Percentiles rank a stretch among this genome's conserved stretches.
These are phyloP conservation scores for Osmoderma eremita DNA, from an alignment of 2,888 invertebrate genomes.

Conservation along the genomic window DNA sequence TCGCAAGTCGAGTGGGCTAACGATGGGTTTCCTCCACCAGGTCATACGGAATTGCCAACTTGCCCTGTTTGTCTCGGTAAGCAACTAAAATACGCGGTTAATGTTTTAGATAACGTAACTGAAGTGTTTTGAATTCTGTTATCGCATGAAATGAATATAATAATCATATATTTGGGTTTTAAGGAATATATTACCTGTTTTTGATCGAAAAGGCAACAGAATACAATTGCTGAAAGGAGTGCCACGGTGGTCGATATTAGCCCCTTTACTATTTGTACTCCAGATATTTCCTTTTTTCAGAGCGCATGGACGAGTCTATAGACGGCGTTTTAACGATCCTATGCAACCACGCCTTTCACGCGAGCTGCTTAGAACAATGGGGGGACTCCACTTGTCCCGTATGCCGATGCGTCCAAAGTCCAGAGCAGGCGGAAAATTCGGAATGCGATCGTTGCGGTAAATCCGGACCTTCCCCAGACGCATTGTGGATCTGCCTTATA, in stretches of 20 bases:
- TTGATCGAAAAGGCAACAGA: too few species aligned
- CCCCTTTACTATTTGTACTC: background rate
- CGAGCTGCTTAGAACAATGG: constrained; percentile 95
- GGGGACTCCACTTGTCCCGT: constrained; percentile 97
- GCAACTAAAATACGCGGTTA: constrained; percentile 25
- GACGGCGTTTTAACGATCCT: constrained; percentile 97
- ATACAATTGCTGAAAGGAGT: background rate
- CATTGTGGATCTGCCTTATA: constrained; percentile 98
- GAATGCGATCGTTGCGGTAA: constrained; percentile 70
- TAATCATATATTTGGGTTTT: too few species aligned
- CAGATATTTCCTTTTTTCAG: constrained; percentile 62
- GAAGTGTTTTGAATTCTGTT: constrained; percentile 14
- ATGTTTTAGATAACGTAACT: too few species aligned
- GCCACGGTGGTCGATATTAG: background rate
- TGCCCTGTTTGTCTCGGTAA: constrained; percentile 91
- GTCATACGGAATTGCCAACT: constrained; percentile 94
- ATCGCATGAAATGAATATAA: too few species aligned
- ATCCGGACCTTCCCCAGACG: constrained; percentile 71
- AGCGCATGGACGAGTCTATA: constrained; percentile 98
- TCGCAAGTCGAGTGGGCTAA: constrained; percentile 89
- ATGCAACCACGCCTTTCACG: constrained; percentile 98
- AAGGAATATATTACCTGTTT: too few species aligned
- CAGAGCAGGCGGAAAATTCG: constrained; percentile 68
- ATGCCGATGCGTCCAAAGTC: constrained; percentile 79
- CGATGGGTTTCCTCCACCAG: constrained; percentile 73